A percentile compares a stretch with the other conserved stretches of the same genome.
Evolutionary conservation across 2,113 vertebrate species (phyloP).

Genomic region (Hyaena hyaena): DNA sequence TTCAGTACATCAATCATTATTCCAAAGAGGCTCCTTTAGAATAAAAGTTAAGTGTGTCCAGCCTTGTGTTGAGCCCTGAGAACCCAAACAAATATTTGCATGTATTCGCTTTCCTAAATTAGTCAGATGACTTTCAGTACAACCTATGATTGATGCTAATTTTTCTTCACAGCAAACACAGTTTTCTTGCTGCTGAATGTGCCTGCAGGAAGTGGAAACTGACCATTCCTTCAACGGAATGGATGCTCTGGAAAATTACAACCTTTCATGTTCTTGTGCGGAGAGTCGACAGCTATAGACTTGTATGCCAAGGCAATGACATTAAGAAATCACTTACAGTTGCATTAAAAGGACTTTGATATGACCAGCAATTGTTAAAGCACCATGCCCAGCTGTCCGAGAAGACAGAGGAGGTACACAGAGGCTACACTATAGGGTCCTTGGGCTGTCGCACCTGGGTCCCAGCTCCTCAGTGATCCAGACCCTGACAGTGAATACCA

Average conservation of each 20-base stretch:
- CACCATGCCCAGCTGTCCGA: neutral
- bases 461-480: neutral
- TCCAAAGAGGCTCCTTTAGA: conserved; percentile 4
- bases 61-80: neutral
- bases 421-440: too few relatives aligned
- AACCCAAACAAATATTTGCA: conserved; percentile 19
- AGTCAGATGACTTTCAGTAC: neutral
- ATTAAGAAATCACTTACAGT: neutral
- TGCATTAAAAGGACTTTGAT: neutral
- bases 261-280: neutral
- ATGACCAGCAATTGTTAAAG: neutral
- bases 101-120: neutral
- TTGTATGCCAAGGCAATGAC: neutral
- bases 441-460: neutral
- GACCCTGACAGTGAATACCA: too few relatives aligned
- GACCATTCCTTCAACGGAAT: neutral
- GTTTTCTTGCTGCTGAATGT: conserved; percentile 24
- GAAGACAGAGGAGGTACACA: neutral
- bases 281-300: neutral
- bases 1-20: neutral
- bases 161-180: conserved; percentile 29
- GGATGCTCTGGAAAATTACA: conserved; percentile 41
- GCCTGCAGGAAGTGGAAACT: neutral
- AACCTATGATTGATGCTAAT: neutral
- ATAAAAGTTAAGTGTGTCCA: neutral